Evolutionary conservation across 2,888 invertebrate genomes (phyloP).

Genomic region (Candidula unifasciata): DNA sequence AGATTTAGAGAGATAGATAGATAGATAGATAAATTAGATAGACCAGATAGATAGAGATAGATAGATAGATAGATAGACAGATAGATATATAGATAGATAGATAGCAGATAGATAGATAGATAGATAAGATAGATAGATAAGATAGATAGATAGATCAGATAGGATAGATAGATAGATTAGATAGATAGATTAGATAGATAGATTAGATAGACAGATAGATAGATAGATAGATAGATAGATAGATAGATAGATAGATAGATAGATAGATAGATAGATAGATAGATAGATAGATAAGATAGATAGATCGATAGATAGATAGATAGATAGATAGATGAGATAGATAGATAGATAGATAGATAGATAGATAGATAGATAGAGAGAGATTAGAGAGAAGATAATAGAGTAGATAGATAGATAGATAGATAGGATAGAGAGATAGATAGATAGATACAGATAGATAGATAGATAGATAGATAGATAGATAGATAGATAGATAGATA

Average conservation of each 20-base stretch:
- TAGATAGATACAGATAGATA: no score
- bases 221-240: no score
- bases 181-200: no score
- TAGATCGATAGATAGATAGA: not conserved
- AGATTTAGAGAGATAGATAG: not conserved
- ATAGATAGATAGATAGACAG: no score
- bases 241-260: no score
- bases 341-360: not conserved
- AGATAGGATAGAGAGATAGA: not conserved
- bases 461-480: not conserved
- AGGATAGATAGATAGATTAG: no score
- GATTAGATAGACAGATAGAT: no score
- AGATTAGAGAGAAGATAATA: not conserved
- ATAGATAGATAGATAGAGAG: constrained; percentile 1
- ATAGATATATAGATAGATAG: constrained; percentile 18
- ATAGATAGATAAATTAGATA: not conserved
- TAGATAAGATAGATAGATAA: no score
- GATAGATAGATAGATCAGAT: no score
- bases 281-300: not conserved
- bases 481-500: not conserved
- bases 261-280: no score
- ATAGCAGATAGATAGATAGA: constrained; percentile 18
- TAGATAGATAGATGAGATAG: not conserved
- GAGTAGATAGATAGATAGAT: not conserved
- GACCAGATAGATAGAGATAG: not conserved